phyloP scores from a whole-genome alignment of 2,888 invertebrate genomes.

The Gortyna flavago region DNA sequence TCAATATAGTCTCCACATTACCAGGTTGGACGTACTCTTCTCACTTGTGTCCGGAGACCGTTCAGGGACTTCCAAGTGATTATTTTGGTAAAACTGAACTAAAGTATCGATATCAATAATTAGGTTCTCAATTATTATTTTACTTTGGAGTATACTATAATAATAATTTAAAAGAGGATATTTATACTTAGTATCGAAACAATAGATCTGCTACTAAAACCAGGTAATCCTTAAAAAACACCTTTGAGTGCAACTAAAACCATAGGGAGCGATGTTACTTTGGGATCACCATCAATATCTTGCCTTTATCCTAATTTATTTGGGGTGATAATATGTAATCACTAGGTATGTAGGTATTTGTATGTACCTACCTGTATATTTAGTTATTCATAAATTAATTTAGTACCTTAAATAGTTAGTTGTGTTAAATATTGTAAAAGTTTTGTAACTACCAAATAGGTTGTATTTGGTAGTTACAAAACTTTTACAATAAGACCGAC shows the following conservation, averaged over 20 bases:
- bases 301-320: background rate
- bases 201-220: background rate
- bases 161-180: background rate
- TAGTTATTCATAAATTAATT: no score
- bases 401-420: background rate
- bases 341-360: background rate
- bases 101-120: background rate
- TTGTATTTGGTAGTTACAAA: no score
- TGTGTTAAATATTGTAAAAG: background rate
- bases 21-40: background rate
- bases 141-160: background rate
- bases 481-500: background rate
- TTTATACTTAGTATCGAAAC: background rate
- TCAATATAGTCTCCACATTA: background rate
- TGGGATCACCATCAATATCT: background rate
- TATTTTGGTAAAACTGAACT: background rate
- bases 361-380: no score
- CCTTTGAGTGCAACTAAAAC: background rate
- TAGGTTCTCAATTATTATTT: background rate
- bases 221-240: background rate
- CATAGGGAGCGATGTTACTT: background rate
- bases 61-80: background rate
- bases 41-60: background rate
- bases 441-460: background rate
- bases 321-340: background rate